Evolutionary conservation across 2,113 vertebrate species (phyloP).

Genomic region (Equus przewalskii): DNA sequence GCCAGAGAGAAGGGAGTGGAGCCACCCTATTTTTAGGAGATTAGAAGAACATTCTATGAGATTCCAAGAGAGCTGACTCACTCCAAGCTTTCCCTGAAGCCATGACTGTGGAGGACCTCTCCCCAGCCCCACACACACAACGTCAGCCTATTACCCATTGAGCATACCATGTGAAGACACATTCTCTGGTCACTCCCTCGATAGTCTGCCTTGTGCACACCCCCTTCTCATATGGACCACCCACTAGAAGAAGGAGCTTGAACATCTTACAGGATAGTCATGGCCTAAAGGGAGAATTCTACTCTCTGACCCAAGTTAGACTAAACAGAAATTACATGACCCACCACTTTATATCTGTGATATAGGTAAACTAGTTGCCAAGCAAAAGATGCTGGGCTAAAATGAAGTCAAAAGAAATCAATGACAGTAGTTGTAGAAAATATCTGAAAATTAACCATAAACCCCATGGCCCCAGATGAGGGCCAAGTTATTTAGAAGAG

Average conservation of each 20-base stretch:
- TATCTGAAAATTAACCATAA: slow-evolving; percentile 18
- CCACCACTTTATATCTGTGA: neutral
- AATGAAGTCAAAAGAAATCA: neutral
- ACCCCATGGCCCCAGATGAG: neutral
- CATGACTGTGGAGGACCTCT: too few species aligned
- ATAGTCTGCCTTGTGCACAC: neutral
- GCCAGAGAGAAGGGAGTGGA: neutral
- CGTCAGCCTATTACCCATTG: neutral
- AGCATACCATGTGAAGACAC: neutral
- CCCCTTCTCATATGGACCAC: neutral
- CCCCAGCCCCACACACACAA: too few species aligned
- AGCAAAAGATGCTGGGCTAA: neutral
- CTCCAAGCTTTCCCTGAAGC: neutral
- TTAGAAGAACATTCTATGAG: neutral
- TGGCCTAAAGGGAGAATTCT: neutral
- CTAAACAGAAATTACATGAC: neutral
- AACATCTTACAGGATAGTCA: neutral
- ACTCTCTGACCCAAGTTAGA: neutral
- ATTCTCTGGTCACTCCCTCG: neutral
- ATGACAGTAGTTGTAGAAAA: neutral
- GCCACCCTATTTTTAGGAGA: neutral
- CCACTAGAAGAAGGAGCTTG: neutral
- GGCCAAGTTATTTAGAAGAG: neutral
- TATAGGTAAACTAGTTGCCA: neutral
- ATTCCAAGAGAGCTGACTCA: neutral